These are phyloP conservation scores for Gari tellinella DNA, from an alignment of 2,888 invertebrate species.

Conservation along the genomic window DNA sequence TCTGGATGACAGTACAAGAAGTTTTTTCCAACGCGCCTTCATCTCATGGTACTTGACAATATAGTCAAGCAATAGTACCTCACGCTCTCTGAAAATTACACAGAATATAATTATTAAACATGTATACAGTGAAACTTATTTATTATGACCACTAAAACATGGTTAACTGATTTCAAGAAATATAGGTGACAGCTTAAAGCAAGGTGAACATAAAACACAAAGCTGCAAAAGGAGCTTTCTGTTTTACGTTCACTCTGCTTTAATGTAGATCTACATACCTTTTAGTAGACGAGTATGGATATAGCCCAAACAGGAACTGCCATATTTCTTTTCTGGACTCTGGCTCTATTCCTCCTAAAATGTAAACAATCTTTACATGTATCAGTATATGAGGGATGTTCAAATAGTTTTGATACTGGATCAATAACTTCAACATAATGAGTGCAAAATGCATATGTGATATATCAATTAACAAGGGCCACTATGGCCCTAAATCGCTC, in stretches of 20 bases:
- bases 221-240: too few relatives aligned
- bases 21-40: constrained; percentile 78
- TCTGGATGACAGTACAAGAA: constrained; percentile 68
- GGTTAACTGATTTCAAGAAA: too few relatives aligned
- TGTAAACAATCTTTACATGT: background rate
- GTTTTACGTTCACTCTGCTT: background rate
- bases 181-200: too few relatives aligned
- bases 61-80: constrained; percentile 77
- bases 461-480: too few relatives aligned
- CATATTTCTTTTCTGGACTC: constrained; percentile 78
- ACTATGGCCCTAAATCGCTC: too few relatives aligned
- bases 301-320: constrained; percentile 82
- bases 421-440: too few relatives aligned
- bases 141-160: too few relatives aligned
- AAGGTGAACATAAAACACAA: too few relatives aligned
- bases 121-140: too few relatives aligned
- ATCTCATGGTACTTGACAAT: constrained; percentile 79
- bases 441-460: too few relatives aligned
- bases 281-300: constrained; percentile 79
- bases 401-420: too few relatives aligned
- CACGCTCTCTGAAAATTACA: constrained; percentile 75
- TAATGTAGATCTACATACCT: constrained; percentile 64
- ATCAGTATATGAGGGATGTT: background rate
- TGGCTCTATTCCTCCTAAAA: constrained; percentile 79
- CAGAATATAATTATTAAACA: too few relatives aligned